Percentiles rank a stretch among this genome's conserved stretches.
Conservation (phyloP, 2,888 invertebrate species). For the Syritta pipiens region DNA sequence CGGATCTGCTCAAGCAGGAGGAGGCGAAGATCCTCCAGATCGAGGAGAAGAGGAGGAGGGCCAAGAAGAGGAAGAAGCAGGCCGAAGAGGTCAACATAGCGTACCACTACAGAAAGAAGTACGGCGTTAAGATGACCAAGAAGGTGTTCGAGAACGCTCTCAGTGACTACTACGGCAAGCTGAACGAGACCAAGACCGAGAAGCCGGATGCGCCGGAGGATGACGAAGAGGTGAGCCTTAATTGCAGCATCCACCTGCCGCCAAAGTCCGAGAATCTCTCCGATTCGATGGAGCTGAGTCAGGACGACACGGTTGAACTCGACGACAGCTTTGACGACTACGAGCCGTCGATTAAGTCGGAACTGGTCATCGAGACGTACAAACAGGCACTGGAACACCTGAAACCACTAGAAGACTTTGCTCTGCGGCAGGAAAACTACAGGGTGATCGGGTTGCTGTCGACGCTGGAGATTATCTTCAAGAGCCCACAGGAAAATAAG, state of each 20-base stretch:
- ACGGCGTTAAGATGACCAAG: neutral
- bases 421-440: slow-evolving; percentile 75
- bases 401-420: slow-evolving; percentile 76
- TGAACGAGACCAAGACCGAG: neutral
- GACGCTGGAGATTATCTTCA: slow-evolving; percentile 1
- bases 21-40: neutral
- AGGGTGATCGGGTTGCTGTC: slow-evolving; percentile 75
- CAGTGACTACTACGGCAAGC: neutral
- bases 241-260: neutral
- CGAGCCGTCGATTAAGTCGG: neutral
- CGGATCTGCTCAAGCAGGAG: neutral
- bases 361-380: slow-evolving; percentile 66
- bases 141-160: neutral
- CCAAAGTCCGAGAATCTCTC: neutral
- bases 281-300: slow-evolving; percentile 20
- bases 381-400: slow-evolving; percentile 75
- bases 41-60: neutral
- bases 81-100: neutral
- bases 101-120: neutral
- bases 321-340: neutral
- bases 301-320: neutral
- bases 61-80: neutral
- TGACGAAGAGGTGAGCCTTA: neutral
- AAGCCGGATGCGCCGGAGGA: too few species aligned
- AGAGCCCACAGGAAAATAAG: neutral